Conservation (phyloP, 2,113 vertebrate genomes). For the sheep (Ovis aries) region DNA sequence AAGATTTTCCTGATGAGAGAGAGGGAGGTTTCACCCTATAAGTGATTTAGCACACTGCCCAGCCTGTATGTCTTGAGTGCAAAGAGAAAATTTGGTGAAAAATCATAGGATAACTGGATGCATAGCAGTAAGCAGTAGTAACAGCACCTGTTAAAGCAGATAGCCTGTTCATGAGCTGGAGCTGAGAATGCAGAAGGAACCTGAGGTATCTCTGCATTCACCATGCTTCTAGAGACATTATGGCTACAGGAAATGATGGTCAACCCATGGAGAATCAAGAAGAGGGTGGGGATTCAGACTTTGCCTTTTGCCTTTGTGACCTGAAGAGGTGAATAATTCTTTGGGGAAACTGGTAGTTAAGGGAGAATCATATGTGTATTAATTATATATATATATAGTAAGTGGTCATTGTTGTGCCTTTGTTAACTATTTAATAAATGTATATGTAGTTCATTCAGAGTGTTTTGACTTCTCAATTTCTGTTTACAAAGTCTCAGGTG, state of each 20-base stretch:
- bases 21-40: background rate
- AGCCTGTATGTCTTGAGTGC: background rate
- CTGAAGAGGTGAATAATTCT: background rate
- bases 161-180: background rate
- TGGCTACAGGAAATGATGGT: background rate
- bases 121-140: background rate
- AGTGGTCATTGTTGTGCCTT: constrained; percentile 44
- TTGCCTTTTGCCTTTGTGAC: background rate
- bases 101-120: background rate
- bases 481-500: background rate
- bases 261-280: background rate
- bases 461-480: constrained; percentile 21
- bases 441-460: constrained; percentile 13
- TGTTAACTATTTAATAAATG: constrained; percentile 56
- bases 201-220: background rate
- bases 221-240: background rate
- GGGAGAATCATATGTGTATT: constrained; percentile 28
- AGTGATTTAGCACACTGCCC: background rate
- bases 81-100: background rate
- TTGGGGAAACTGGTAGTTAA: constrained; percentile 20
- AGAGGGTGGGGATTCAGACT: background rate
- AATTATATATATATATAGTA: background rate
- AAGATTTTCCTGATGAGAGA: background rate
- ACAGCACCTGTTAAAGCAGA: background rate
- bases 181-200: background rate